Percentiles rank a stretch among this genome's conserved stretches.
phyloP scores from a whole-genome alignment of 2,888 invertebrate species.

The Campaea margaritaria region DNA sequence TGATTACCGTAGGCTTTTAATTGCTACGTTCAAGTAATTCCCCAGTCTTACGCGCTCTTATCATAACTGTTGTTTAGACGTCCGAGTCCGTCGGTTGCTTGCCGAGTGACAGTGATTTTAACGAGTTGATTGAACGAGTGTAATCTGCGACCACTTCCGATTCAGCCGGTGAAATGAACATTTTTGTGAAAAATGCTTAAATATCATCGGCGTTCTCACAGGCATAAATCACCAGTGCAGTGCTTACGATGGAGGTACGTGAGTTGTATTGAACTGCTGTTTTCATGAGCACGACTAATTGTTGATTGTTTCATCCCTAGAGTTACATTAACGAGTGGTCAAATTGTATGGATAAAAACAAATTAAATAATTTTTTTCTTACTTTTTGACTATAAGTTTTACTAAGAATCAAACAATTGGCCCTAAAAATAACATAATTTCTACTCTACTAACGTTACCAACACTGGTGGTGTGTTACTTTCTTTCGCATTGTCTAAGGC shows the following conservation, averaged over 20 bases:
- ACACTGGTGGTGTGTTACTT: no score
- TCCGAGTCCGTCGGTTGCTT: constrained; percentile 37
- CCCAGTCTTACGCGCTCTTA: constrained; percentile 49
- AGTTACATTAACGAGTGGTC: no score
- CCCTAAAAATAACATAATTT: background rate
- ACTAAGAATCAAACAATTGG: no score
- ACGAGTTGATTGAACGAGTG: constrained; percentile 47
- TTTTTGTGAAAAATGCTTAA: constrained; percentile 84
- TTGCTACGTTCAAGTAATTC: constrained; percentile 47
- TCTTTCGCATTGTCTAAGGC: background rate
- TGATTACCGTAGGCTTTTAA: constrained; percentile 50
- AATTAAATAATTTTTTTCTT: no score
- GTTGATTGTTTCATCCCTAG: background rate
- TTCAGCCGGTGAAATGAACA: constrained; percentile 76
- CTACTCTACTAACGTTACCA: no score
- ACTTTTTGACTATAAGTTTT: no score
- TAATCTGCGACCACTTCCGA: constrained; percentile 45
- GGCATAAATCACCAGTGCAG: constrained; percentile 81
- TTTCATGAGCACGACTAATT: background rate
- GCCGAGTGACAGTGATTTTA: constrained; percentile 51
- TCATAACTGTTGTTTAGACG: constrained; percentile 53
- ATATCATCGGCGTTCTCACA: constrained; percentile 83
- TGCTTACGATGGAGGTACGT: constrained; percentile 82
- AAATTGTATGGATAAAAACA: no score
- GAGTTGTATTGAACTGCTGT: background rate